phyloP scores from a whole-genome alignment of 2,888 invertebrate genomes.

The Scaptomyza reducta region DNA sequence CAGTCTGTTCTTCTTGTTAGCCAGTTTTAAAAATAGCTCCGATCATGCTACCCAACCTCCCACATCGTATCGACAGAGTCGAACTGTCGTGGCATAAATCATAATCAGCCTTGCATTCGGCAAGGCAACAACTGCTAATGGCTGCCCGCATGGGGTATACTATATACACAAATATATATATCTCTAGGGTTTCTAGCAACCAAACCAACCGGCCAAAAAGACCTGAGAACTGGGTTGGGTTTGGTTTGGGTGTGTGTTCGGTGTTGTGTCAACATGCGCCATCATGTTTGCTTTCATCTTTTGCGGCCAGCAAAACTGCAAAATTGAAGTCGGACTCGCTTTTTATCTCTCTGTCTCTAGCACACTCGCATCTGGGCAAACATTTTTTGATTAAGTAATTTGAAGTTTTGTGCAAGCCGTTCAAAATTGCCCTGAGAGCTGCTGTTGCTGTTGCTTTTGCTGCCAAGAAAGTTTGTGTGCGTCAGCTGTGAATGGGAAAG shows the following conservation, averaged over 20 bases:
- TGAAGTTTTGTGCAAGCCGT: slow-evolving; percentile 69
- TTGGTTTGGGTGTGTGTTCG: not conserved
- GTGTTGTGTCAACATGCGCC: slow-evolving; percentile 47
- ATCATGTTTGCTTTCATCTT: slow-evolving; percentile 63
- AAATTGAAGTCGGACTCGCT: slow-evolving; percentile 43
- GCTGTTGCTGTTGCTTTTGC: slow-evolving; percentile 25
- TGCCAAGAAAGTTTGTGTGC: slow-evolving; percentile 51
- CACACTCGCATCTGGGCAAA: slow-evolving; percentile 5
- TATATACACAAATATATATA: not conserved
- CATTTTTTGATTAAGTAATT: slow-evolving; percentile 64
- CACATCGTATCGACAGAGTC: slow-evolving; percentile 23
- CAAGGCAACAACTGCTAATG: slow-evolving; percentile 56
- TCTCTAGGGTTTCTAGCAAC: slow-evolving; percentile 1
- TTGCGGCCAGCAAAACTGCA: slow-evolving; percentile 49
- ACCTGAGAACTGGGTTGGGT: not conserved
- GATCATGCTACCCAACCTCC: slow-evolving; percentile 36
- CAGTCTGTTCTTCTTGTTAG: slow-evolving; percentile 6
- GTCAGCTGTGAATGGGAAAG: slow-evolving; percentile 61
- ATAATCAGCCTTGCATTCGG: slow-evolving; percentile 54
- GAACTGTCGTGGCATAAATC: slow-evolving; percentile 58
- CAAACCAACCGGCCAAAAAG: not conserved
- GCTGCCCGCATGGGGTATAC: slow-evolving; percentile 51
- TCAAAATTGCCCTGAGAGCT: slow-evolving; percentile 29
- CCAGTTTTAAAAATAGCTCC: slow-evolving; percentile 51
- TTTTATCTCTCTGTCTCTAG: not conserved